These are phyloP conservation scores for Bombus pyrosoma DNA, from an alignment of 1,140 invertebrate genomes.

Conservation along the genomic window DNA sequence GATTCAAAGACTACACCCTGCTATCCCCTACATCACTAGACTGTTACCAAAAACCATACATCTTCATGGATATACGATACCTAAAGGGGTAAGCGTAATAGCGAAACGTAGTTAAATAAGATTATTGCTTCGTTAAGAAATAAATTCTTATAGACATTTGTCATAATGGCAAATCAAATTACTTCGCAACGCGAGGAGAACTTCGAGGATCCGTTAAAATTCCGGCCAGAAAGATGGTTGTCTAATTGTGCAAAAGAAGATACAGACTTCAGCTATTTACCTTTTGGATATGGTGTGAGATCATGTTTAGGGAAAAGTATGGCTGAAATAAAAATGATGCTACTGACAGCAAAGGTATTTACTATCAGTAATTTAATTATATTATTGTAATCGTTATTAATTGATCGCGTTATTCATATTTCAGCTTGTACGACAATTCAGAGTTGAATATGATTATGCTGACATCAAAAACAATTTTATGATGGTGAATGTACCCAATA, in stretches of 20 bases:
- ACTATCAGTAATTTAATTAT: too few relatives aligned
- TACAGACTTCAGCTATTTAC: constrained; percentile 83
- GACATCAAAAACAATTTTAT: constrained; percentile 84
- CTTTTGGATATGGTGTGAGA: constrained; percentile 85
- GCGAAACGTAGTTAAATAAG: not conserved
- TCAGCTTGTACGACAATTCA: constrained; percentile 84
- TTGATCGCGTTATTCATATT: not conserved
- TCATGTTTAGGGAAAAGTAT: constrained; percentile 85
- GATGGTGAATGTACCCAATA: constrained; percentile 84
- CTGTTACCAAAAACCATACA: constrained; percentile 86
- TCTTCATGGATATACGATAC: constrained; percentile 86
- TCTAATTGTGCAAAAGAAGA: constrained; percentile 72
- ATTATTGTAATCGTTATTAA: not conserved
- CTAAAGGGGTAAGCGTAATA: constrained; percentile 83
- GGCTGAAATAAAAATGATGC: constrained; percentile 83
- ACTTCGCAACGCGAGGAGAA: constrained; percentile 86
- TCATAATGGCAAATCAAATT: constrained; percentile 89
- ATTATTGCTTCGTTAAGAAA: not conserved
- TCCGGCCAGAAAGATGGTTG: constrained; percentile 88
- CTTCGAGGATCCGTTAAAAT: constrained; percentile 87
- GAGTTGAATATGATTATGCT: constrained; percentile 86
- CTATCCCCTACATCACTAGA: constrained; percentile 85
- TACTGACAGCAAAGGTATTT: constrained; percentile 84
- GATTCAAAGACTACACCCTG: constrained; percentile 81
- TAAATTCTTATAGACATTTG: constrained; percentile 83